Conservation (phyloP, 1,140 invertebrate species). For the Bombus difficillimus region DNA sequence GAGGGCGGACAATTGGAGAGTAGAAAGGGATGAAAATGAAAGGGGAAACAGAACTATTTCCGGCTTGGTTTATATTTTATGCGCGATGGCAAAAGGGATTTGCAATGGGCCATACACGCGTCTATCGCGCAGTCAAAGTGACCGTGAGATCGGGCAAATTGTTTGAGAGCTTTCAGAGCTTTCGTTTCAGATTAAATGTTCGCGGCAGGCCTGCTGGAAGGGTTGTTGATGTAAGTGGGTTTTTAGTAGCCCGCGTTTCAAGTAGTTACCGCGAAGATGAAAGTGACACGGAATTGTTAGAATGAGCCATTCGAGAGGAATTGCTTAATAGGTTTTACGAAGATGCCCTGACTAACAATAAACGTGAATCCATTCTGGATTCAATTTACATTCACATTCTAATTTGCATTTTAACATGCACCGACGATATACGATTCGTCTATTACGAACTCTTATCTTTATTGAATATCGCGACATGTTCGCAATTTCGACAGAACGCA, state of each 20-base stretch:
- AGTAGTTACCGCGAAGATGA: background rate
- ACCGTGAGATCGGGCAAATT: background rate
- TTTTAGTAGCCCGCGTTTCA: background rate
- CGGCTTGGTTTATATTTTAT: background rate
- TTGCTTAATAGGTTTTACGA: background rate
- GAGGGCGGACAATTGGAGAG: background rate
- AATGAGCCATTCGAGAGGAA: background rate
- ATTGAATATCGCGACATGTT: too few species aligned
- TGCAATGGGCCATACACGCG: background rate
- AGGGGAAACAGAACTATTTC: background rate
- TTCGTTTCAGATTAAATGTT: background rate
- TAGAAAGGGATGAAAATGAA: background rate
- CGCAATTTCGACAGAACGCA: too few species aligned
- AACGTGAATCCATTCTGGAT: background rate
- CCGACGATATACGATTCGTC: too few species aligned
- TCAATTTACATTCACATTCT: background rate
- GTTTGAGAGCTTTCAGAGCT: conserved; percentile 1
- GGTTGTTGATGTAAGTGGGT: background rate
- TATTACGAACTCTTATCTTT: too few species aligned
- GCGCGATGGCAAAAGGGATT: background rate
- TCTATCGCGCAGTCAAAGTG: background rate
- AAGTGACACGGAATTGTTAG: background rate
- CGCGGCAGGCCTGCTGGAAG: background rate
- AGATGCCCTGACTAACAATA: background rate
- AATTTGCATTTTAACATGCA: background rate